These are phyloP conservation scores for Pandemis corylana DNA, from an alignment of 2,888 invertebrate species.

Conservation along the genomic window DNA sequence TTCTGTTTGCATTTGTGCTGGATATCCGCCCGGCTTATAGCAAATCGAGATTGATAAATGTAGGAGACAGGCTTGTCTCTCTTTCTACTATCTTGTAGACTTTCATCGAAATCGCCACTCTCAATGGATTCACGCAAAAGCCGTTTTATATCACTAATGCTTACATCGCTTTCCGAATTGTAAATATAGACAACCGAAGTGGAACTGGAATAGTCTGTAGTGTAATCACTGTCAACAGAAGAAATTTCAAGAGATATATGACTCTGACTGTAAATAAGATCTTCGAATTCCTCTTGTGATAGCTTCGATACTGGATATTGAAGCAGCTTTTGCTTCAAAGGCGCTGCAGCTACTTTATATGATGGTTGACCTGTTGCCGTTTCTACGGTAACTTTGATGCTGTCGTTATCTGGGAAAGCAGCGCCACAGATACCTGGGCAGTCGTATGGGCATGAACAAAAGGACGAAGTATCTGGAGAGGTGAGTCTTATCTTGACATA, in stretches of 20 bases:
- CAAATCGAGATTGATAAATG: conserved; percentile 9
- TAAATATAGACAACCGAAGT: conserved; percentile 13
- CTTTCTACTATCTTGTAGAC: neutral
- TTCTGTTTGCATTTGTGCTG: neutral
- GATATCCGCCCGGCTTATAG: neutral
- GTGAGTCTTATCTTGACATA: conserved; percentile 16
- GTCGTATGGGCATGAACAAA: conserved; percentile 3
- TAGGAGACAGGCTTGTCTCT: neutral
- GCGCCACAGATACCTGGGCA: neutral
- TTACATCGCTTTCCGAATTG: conserved; percentile 14
- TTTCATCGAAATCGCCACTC: neutral
- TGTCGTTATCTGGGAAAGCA: neutral
- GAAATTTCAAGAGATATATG: neutral
- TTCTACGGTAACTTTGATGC: conserved; percentile 12
- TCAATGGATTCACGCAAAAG: neutral
- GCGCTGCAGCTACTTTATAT: neutral
- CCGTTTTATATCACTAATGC: conserved; percentile 11
- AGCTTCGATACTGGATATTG: neutral
- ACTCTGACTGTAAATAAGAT: neutral
- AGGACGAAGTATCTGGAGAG: conserved; percentile 13
- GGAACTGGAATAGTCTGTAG: neutral
- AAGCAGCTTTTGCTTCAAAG: neutral
- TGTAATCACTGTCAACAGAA: neutral
- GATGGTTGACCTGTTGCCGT: neutral
- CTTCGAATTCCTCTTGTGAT: neutral